Evolutionary conservation across 2,797 vertebrate genomes (phyloP).

Genomic region (Acropternis orthonyx): DNA sequence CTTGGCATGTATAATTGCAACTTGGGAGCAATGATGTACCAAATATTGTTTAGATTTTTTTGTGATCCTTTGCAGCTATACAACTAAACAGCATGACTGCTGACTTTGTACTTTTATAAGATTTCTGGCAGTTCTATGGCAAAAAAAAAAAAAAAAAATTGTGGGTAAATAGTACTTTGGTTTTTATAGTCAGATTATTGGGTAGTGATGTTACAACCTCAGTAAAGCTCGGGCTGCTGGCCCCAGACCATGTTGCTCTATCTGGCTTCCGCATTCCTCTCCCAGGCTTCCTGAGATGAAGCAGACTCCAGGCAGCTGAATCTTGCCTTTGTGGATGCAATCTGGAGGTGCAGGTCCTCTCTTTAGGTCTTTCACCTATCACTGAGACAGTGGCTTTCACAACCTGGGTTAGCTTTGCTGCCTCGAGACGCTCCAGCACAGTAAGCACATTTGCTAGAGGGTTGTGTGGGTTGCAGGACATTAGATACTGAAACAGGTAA

Average conservation of each 20-base stretch:
- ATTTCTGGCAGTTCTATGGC: neutral
- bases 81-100: neutral
- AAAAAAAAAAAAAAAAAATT: neutral
- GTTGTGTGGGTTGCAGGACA: neutral
- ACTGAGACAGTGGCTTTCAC: neutral
- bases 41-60: neutral
- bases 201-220: neutral
- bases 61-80: neutral
- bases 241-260: neutral
- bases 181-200: neutral
- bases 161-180: neutral
- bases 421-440: neutral
- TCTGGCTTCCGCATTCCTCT: neutral
- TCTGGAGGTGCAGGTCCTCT: neutral
- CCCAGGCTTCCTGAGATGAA: neutral
- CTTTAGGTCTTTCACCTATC: neutral
- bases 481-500: neutral
- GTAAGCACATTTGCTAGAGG: neutral
- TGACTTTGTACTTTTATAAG: neutral
- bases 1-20: neutral
- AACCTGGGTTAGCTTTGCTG: neutral
- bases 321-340: neutral
- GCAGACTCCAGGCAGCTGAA: neutral
- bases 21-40: constrained; percentile 12
- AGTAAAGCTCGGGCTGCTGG: neutral